Evolutionary conservation across 2,113 vertebrate species (phyloP).

Genomic region (Camelus dromedarius): DNA sequence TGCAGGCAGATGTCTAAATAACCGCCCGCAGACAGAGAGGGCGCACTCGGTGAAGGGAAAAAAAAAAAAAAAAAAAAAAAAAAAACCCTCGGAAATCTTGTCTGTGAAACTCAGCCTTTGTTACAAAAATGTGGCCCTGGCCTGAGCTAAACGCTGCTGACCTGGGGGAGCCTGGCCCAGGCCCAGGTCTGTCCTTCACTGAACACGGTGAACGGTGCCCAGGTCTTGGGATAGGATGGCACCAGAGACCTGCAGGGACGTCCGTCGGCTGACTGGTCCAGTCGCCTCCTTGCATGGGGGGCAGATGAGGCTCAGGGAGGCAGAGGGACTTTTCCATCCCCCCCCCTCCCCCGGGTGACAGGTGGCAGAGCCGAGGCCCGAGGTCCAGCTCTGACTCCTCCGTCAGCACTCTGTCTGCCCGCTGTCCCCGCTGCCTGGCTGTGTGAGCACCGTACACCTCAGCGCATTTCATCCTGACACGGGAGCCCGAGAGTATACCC

Average conservation of each 20-base stretch:
- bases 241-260: background rate
- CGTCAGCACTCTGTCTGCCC: rapidly evolving
- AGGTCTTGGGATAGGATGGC: rapidly evolving
- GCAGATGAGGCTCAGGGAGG: background rate
- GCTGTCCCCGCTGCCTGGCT: rapidly evolving
- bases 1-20: background rate
- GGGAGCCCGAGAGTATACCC: no score
- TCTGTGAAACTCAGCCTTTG: background rate
- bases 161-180: rapidly evolving
- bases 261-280: background rate
- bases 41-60: background rate
- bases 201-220: rapidly evolving
- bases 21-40: rapidly evolving
- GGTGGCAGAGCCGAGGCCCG: rapidly evolving
- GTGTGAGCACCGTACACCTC: rapidly evolving
- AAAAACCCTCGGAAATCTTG: background rate
- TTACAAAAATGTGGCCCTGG: rapidly evolving
- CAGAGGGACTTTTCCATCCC: rapidly evolving
- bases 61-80: background rate
- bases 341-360: rapidly evolving
- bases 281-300: background rate
- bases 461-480: rapidly evolving
- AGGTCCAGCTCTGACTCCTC: background rate
- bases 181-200: background rate
- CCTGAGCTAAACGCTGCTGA: rapidly evolving